Percentiles rank a stretch among this genome's conserved stretches.
Conservation (phyloP, 2,113 vertebrate species). For the Tiliqua scincoides region DNA sequence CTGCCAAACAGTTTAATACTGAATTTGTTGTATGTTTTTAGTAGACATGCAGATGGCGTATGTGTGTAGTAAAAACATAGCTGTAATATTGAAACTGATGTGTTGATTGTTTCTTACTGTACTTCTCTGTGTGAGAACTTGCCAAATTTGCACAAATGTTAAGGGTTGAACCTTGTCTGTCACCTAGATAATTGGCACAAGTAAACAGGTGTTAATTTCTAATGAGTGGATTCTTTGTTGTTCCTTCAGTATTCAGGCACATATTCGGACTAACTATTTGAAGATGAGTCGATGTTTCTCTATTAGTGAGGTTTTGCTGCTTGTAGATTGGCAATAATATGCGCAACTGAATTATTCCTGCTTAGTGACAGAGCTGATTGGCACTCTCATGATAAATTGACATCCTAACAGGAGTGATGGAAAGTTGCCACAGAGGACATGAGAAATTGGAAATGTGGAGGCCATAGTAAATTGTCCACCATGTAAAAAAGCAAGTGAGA, state of each 20-base stretch:
- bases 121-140: not conserved
- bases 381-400: not conserved
- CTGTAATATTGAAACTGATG: not conserved
- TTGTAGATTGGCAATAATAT: not conserved
- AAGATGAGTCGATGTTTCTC: not conserved
- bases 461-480: not conserved
- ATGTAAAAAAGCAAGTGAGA: not conserved
- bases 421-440: not conserved
- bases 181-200: not conserved
- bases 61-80: not conserved
- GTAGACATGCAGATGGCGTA: too few species aligned
- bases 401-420: not conserved
- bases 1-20: not conserved
- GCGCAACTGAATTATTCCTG: not conserved
- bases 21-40: not conserved
- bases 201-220: not conserved
- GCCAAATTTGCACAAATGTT: not conserved
- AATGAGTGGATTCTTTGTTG: not conserved
- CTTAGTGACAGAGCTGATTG: not conserved
- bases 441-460: not conserved
- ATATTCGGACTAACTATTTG: not conserved
- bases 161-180: not conserved
- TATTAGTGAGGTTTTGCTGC: not conserved
- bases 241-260: not conserved
- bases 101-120: not conserved